Percentiles rank a stretch among this genome's conserved stretches.
Evolutionary conservation across 2,113 vertebrate species (phyloP).

Genomic region (Ammospiza caudacuta): DNA sequence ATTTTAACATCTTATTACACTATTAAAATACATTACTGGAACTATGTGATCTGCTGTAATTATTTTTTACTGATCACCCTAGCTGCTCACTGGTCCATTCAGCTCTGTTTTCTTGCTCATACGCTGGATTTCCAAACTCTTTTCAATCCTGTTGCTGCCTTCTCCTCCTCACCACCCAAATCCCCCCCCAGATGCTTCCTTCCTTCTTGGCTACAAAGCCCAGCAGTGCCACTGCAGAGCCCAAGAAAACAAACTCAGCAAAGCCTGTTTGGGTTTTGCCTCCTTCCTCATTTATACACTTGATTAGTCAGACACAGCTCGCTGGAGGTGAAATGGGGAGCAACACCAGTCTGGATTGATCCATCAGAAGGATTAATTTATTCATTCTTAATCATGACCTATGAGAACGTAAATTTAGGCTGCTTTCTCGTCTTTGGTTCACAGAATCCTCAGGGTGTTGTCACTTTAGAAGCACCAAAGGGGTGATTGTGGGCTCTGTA

Average conservation of each 20-base stretch:
- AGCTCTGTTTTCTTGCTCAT: neutral
- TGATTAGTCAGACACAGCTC: neutral
- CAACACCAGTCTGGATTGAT: neutral
- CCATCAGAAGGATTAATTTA: neutral
- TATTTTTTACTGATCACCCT: neutral
- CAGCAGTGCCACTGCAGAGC: neutral
- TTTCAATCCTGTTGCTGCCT: neutral
- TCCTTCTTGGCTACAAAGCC: neutral
- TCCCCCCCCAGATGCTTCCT: neutral
- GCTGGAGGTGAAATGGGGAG: neutral
- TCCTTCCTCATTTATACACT: neutral
- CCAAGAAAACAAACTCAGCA: neutral
- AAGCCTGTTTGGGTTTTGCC: neutral
- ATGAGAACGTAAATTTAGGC: neutral
- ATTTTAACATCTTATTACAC: neutral
- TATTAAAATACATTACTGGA: neutral
- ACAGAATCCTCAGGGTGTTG: neutral
- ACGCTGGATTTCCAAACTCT: neutral
- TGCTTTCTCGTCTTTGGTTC: neutral
- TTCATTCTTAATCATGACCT: neutral
- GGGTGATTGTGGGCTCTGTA: neutral
- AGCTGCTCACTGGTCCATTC: neutral
- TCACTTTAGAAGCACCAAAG: neutral
- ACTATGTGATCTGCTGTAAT: neutral
- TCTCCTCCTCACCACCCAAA: neutral